Base-by-base conservation (phyloP, 2,888 invertebrate species). In the Hypomecis punctinalis region DNA sequence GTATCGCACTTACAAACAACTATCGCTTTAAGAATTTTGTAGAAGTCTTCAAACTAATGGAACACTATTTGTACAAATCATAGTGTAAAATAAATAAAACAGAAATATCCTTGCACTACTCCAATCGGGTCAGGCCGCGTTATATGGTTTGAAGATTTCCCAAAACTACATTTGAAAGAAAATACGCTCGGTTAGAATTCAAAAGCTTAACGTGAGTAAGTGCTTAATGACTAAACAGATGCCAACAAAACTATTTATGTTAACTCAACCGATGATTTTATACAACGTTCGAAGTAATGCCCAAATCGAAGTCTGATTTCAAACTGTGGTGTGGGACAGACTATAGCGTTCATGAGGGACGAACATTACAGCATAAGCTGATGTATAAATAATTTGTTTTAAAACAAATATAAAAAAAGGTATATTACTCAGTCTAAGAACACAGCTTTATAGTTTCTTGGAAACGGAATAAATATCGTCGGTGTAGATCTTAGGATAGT, bases 1-100 rank as follows among this genome's bases (percentile, higher is more conserved):
- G 66, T 73, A 72, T 65, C 69, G 66, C 78, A 70, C 65, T 77
- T 70, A 76, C 78, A 80, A 75, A 79, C 75, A 66, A 67, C 60
- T 65, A 56, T 60, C 66, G 56, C 64, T 60, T 55, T 57, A 47
- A 56, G 33, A 51, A 47, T 33, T 49, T 57, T 46, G 10, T 43
- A 48, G 43, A 48, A 62, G 56, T 47, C 57, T 39, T 43, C 42
- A 58, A 58, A 63, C 57, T 45, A 45, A 23, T 37, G 11, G 23
- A 35, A 11, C 39, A 33, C 10, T 11, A 39, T 48, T 33, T 39
- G 11, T 7, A 39, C 23, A 37, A 37, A 7, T 13, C 1, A 36
- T 36, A n/a, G 9, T 35, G n/a, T 36, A 2, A 6, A 48, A 8
- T 33, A 10, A 5, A 47, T 7, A 5, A 10, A 48, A n/a, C 1